phyloP scores from a whole-genome alignment of 2,888 invertebrate species.

The Eupithecia subfuscata region DNA sequence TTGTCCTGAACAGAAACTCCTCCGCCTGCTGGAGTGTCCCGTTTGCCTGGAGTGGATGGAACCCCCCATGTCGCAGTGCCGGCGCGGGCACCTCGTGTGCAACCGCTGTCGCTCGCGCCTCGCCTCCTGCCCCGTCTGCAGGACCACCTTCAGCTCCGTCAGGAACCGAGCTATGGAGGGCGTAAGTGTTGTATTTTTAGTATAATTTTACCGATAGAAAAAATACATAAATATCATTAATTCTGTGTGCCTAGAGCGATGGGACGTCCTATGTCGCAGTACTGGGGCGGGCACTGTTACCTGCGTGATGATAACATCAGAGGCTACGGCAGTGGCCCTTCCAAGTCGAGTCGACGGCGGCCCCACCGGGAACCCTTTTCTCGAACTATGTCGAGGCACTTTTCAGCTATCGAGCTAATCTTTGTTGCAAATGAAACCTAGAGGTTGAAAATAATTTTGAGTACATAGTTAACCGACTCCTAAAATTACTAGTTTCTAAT shows the following conservation, averaged over 20 bases:
- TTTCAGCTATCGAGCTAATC: too few relatives aligned
- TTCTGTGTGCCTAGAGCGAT: too few relatives aligned
- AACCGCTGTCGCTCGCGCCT: conserved; percentile 82
- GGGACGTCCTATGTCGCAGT: not conserved
- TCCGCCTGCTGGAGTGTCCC: conserved; percentile 84
- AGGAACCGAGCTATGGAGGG: conserved; percentile 83
- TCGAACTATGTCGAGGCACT: too few relatives aligned
- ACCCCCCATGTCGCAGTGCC: conserved; percentile 86
- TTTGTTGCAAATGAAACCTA: too few relatives aligned
- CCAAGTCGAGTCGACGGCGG: too few relatives aligned
- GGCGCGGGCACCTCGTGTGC: conserved; percentile 86
- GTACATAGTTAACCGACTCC: too few relatives aligned
- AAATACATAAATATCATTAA: too few relatives aligned
- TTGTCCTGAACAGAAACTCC: conserved; percentile 59
- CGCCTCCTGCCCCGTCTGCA: conserved; percentile 84
- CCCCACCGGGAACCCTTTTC: too few relatives aligned
- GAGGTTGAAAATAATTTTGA: too few relatives aligned
- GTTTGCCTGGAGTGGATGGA: conserved; percentile 86
- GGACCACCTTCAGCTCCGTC: conserved; percentile 79
- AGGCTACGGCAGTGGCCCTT: too few relatives aligned
- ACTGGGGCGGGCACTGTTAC: not conserved
- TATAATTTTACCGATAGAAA: not conserved
- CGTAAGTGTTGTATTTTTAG: conserved; percentile 52
- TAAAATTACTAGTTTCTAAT: too few relatives aligned
- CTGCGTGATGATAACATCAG: too few relatives aligned